Conservation (phyloP, 2,888 invertebrate species). For the Andrena marginata region DNA sequence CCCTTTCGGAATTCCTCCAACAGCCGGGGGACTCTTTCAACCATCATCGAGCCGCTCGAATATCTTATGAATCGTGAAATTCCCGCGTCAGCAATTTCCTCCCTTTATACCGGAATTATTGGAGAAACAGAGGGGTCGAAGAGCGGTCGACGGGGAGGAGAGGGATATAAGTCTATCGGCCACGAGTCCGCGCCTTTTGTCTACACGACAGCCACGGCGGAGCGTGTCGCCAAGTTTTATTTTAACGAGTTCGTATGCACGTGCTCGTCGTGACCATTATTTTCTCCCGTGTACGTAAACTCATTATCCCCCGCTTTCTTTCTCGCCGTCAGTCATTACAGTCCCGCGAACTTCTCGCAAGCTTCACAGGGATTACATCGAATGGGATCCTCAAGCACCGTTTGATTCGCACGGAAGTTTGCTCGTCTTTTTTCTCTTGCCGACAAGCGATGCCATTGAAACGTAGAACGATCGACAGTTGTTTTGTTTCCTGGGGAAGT, state of each 20-base stretch:
- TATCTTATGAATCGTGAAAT: slow-evolving; percentile 53
- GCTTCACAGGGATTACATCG: slow-evolving; percentile 4
- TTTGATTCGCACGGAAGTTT: too few species aligned
- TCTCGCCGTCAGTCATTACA: slow-evolving; percentile 2
- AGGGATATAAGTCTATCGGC: slow-evolving; percentile 16
- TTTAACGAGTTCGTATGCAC: slow-evolving; percentile 39
- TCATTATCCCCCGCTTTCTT: not conserved
- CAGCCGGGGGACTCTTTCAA: slow-evolving; percentile 39
- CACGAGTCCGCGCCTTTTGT: slow-evolving; percentile 32
- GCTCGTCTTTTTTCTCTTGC: too few species aligned
- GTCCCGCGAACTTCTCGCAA: not conserved
- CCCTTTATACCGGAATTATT: slow-evolving; percentile 41
- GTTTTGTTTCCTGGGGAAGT: not conserved
- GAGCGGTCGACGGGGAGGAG: not conserved
- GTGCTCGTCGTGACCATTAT: slow-evolving; percentile 36
- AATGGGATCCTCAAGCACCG: not conserved
- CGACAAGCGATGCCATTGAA: too few species aligned
- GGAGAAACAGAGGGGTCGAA: slow-evolving; percentile 19
- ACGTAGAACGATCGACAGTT: too few species aligned
- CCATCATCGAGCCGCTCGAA: slow-evolving; percentile 36
- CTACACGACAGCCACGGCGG: slow-evolving; percentile 16
- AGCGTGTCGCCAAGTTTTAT: slow-evolving; percentile 36
- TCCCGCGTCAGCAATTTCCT: slow-evolving; percentile 53
- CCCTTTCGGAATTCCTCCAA: slow-evolving; percentile 48
- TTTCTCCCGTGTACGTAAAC: slow-evolving; percentile 1